Conservation (phyloP, 2,113 vertebrate species). For the Thomomys bottae region DNA sequence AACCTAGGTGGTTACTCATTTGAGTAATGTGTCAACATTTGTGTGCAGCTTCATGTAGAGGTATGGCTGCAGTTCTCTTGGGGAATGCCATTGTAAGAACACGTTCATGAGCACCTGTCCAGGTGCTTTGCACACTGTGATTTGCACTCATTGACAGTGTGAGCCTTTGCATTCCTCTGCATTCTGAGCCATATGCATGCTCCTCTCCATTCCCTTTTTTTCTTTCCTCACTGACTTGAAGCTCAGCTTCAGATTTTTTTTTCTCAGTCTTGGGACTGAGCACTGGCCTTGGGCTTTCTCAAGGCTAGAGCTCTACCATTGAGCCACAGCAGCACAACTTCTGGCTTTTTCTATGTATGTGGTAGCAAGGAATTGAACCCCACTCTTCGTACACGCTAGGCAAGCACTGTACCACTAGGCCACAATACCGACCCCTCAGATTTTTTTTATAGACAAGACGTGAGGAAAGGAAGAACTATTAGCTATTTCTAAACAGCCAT, state of each 20-base stretch:
- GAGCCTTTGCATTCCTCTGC: not conserved
- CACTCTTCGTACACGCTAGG: too few species aligned
- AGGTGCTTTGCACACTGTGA: not conserved
- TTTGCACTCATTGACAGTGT: not conserved
- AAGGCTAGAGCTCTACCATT: too few species aligned
- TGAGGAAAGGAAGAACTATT: constrained; percentile 48
- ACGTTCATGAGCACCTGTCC: not conserved
- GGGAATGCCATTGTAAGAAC: not conserved
- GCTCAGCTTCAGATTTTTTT: not conserved
- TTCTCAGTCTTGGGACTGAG: too few species aligned
- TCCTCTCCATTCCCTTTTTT: too few species aligned
- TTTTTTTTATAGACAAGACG: too few species aligned
- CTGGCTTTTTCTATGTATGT: too few species aligned
- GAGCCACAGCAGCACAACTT: too few species aligned
- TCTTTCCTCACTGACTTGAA: not conserved
- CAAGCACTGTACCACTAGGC: too few species aligned
- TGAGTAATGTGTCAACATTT: not conserved
- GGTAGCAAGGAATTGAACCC: too few species aligned
- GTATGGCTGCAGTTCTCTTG: not conserved
- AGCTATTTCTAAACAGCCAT: constrained; percentile 52
- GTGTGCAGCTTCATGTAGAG: not conserved
- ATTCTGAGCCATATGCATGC: not conserved
- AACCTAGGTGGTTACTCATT: not conserved
- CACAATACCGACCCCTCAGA: too few species aligned
- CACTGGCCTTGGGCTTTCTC: too few species aligned